Base-by-base conservation (phyloP, 92 coral and sea anemone species). In the Palythoa heliodiscus region DNA sequence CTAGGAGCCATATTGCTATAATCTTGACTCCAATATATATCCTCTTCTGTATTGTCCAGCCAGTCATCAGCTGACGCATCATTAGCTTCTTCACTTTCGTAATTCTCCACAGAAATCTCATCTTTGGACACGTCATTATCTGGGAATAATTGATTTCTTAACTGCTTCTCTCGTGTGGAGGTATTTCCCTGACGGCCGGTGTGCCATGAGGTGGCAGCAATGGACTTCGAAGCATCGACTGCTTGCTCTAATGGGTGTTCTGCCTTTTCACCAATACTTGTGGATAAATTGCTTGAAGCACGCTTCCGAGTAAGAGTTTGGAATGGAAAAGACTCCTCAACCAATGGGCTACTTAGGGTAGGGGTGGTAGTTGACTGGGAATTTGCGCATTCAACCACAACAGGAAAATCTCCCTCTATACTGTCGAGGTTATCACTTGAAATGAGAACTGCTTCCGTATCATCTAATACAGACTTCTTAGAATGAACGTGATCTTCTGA, bases 11-110 rank as follows among this genome's bases (percentile, higher is more conserved):
- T 37, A 52, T 73, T 35, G 58, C 40, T 63, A 15, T 5, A 80
- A 57, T 66, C 84, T 66, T 64, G 84, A 80, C 84, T 80, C 84
- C 84, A 66, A 24, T 40, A 66, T 3, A 80, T 80, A 73, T 80
- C 74, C 17, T 40, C 84, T 12, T 52, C 47, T 43, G 77, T 73
- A 67, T 80, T 52, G 23, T 80, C 66, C 19, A 80, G 70, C 84
- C 84, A 80, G 61, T 80, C 73, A 9, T 80, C 61, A 48, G 57
- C 39, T 20, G 73, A 4, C 13, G 8, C 22, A 79, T 80, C 73
- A 19, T 11, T 16, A 23, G 23, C 58, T 68, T 66, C 84, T 22
- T 70, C 84, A 23, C 70, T 29, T 68, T 25, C 37, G 24, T 40
- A 7, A 13, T 47, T 73, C 57, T 73, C 77, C 43, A 40, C 43